phyloP scores from a whole-genome alignment of 2,113 vertebrate genomes.

The Centrocercus urophasianus region DNA sequence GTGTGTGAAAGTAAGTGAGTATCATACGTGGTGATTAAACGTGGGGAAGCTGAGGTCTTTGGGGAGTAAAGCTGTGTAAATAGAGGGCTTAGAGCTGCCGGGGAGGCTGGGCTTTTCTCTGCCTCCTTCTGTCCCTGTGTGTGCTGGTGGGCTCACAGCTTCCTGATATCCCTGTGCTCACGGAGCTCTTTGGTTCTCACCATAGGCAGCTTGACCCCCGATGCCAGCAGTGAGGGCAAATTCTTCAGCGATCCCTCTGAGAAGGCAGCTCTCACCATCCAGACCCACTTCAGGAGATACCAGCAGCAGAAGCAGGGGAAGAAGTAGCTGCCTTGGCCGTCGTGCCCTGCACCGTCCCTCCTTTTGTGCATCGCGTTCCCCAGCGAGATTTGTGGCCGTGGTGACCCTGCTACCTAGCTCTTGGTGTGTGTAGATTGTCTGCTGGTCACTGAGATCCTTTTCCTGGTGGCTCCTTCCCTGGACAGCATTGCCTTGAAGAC shows the following conservation, averaged over 20 bases:
- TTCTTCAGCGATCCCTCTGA: slow-evolving; percentile 51
- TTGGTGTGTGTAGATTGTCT: neutral
- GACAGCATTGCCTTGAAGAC: fast-evolving
- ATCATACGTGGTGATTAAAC: slow-evolving; percentile 14
- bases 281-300: slow-evolving; percentile 85
- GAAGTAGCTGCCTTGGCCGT: neutral
- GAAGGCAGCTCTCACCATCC: slow-evolving; percentile 84
- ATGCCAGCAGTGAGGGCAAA: neutral
- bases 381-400: neutral
- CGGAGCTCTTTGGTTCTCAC: fast-evolving
- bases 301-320: slow-evolving; percentile 86
- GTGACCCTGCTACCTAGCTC: fast-evolving
- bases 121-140: neutral
- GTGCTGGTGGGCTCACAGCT: fast-evolving
- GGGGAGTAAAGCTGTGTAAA: slow-evolving; percentile 36
- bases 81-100: neutral
- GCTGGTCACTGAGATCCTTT: neutral
- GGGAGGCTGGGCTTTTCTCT: neutral
- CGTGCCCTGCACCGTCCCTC: neutral
- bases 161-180: fast-evolving
- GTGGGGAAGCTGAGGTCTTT: slow-evolving; percentile 29
- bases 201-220: neutral
- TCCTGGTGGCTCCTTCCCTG: neutral
- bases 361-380: neutral
- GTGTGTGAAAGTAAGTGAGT: slow-evolving; percentile 37